A percentile compares a stretch with the other conserved stretches of the same genome.
These are phyloP conservation scores for Drosophila ficusphila DNA, from an alignment of 1,140 invertebrate species.

Conservation along the genomic window DNA sequence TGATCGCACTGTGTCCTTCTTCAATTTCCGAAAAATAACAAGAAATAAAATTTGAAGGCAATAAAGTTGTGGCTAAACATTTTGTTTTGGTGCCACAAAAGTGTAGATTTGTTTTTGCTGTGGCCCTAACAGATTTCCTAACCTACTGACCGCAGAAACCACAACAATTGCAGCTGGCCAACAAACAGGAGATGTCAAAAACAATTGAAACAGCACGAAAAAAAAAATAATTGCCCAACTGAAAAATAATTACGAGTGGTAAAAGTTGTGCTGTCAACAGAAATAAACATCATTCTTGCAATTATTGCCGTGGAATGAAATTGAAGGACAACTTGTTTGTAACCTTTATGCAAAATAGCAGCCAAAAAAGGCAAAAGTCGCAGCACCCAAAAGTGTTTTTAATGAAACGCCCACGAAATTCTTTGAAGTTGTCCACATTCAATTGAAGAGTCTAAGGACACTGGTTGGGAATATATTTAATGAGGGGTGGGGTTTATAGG, in stretches of 20 bases:
- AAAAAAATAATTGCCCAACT: conserved; percentile 29
- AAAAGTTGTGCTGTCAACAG: conserved; percentile 52
- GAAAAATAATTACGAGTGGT: conserved; percentile 57
- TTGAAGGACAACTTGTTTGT: conserved; percentile 46
- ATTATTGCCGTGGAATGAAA: conserved; percentile 37
- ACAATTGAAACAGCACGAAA: conserved; percentile 5
- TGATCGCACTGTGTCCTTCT: neutral
- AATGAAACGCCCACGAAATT: conserved; percentile 58
- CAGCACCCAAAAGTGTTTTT: conserved; percentile 49
- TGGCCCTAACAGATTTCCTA: conserved; percentile 5
- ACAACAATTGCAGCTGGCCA: conserved; percentile 45
- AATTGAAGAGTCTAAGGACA: conserved; percentile 11
- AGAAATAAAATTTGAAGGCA: conserved; percentile 12
- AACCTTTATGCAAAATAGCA: conserved; percentile 46
- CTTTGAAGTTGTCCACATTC: conserved; percentile 68
- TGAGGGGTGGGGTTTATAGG: neutral
- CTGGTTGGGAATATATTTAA: neutral
- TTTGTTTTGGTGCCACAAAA: conserved; percentile 4
- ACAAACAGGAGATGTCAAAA: conserved; percentile 26
- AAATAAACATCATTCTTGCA: conserved; percentile 25
- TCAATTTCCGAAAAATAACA: neutral
- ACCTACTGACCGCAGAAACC: conserved; percentile 53
- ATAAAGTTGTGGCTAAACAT: neutral
- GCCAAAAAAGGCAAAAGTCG: conserved; percentile 20
- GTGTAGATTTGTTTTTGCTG: conserved; percentile 6